A percentile compares a stretch with the other conserved stretches of the same genome.
Conservation (phyloP, 2,797 vertebrate genomes). For the Hapalemur alaotrensis region DNA sequence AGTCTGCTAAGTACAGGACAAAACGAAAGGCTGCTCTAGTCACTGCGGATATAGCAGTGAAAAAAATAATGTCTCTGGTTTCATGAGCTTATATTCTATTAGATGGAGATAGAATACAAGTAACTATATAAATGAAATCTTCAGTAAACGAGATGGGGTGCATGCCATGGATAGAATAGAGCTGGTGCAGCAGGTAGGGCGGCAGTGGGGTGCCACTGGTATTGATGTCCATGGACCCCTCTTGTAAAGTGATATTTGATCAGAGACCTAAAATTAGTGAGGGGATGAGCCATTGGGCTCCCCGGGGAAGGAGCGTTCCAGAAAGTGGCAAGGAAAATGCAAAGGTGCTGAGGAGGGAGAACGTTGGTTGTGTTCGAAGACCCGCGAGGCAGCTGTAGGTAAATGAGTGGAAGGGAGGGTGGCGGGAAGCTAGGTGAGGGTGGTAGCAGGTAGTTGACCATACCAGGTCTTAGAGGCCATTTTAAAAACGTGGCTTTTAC, state of each 20-base stretch:
- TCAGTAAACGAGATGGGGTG: not conserved
- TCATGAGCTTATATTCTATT: not conserved
- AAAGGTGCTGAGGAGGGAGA: not conserved
- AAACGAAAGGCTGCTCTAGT: not conserved
- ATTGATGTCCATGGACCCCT: not conserved
- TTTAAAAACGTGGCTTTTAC: not conserved
- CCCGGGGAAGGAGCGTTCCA: not conserved
- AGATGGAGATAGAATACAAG: not conserved
- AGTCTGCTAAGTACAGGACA: not conserved
- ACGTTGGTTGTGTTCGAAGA: not conserved
- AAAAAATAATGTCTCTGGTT: not conserved
- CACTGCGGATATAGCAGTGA: not conserved
- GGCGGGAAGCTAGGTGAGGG: not conserved
- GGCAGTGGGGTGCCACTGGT: not conserved
- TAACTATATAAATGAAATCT: not conserved
- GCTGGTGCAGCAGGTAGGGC: not conserved
- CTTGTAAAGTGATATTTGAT: not conserved
- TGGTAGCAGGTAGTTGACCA: not conserved
- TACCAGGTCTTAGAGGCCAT: not conserved
- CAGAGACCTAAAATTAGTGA: not conserved
- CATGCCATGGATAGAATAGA: not conserved
- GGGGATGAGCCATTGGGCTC: not conserved
- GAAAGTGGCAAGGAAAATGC: not conserved
- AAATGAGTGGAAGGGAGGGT: not conserved
- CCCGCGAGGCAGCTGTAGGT: not conserved